A percentile compares a stretch with the other conserved stretches of the same genome.
phyloP scores from a whole-genome alignment of 2,888 invertebrate genomes.

The Cryptocephalus primarius region DNA sequence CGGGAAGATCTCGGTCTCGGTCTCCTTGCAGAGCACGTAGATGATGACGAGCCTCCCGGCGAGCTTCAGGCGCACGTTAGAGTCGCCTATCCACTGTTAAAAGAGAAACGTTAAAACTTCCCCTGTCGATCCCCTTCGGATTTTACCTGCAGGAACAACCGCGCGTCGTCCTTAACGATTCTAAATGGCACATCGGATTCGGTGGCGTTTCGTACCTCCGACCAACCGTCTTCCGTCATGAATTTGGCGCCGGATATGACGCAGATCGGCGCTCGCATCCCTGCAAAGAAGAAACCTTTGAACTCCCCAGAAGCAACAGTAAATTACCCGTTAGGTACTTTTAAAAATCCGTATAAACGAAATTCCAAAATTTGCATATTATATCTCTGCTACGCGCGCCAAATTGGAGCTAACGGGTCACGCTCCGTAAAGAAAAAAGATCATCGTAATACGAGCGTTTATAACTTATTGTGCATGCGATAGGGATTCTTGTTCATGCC shows the following conservation, averaged over 20 bases:
- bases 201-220: constrained; percentile 65
- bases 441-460: too few species aligned
- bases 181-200: constrained; percentile 72
- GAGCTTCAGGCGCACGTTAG: constrained; percentile 62
- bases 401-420: too few species aligned
- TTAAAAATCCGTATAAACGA: too few species aligned
- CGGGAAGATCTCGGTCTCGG: constrained; percentile 27
- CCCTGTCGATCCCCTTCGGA: too few species aligned
- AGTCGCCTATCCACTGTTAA: constrained; percentile 79
- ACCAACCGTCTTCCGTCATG: constrained; percentile 67
- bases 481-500: too few species aligned
- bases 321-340: too few species aligned
- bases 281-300: constrained; percentile 34
- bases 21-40: constrained; percentile 67
- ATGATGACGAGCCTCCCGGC: constrained; percentile 74
- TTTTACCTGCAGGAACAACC: constrained; percentile 67
- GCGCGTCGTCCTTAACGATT: constrained; percentile 69
- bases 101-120: too few species aligned
- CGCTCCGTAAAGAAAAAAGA: too few species aligned
- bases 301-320: too few species aligned
- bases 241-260: constrained; percentile 79
- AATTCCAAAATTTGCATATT: too few species aligned
- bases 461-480: too few species aligned
- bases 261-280: constrained; percentile 69
- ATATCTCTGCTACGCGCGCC: too few species aligned